These are phyloP conservation scores for Monomorium pharaonis DNA, from an alignment of 1,140 invertebrate species.

Conservation along the genomic window DNA sequence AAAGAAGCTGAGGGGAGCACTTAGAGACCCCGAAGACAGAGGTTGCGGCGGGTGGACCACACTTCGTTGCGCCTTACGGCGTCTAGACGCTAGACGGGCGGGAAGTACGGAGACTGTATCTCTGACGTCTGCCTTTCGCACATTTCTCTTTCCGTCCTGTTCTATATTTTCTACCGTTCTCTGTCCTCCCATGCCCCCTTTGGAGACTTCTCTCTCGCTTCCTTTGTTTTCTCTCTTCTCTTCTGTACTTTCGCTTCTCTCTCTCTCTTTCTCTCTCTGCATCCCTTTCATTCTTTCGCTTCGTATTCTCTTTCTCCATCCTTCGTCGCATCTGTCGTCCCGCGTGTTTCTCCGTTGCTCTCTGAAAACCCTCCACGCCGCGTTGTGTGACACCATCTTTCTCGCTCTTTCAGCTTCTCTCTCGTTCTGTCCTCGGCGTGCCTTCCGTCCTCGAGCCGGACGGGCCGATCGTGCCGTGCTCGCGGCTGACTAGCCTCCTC, in stretches of 20 bases:
- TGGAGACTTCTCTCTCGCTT: slow-evolving; percentile 35
- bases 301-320: slow-evolving; percentile 13
- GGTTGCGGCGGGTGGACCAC: slow-evolving; percentile 8
- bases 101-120: background rate
- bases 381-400: slow-evolving; percentile 30
- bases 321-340: slow-evolving; percentile 9
- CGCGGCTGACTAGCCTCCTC: slow-evolving; percentile 50
- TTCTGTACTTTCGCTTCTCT: background rate
- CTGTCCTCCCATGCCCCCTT: background rate
- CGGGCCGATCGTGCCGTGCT: slow-evolving; percentile 40
- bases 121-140: background rate
- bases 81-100: slow-evolving; percentile 27
- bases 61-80: background rate
- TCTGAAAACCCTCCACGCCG: slow-evolving; percentile 26
- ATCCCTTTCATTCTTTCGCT: slow-evolving; percentile 16
- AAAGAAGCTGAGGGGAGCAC: background rate
- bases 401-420: background rate
- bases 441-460: slow-evolving; percentile 62
- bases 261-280: slow-evolving; percentile 42
- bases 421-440: slow-evolving; percentile 56
- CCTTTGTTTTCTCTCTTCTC: background rate
- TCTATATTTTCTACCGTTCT: slow-evolving; percentile 55
- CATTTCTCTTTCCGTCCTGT: slow-evolving; percentile 22
- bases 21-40: background rate
- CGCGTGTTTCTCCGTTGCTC: background rate